These are phyloP conservation scores for Hydrochoerus hydrochaeris DNA, from an alignment of 2,113 vertebrate species.

Conservation along the genomic window DNA sequence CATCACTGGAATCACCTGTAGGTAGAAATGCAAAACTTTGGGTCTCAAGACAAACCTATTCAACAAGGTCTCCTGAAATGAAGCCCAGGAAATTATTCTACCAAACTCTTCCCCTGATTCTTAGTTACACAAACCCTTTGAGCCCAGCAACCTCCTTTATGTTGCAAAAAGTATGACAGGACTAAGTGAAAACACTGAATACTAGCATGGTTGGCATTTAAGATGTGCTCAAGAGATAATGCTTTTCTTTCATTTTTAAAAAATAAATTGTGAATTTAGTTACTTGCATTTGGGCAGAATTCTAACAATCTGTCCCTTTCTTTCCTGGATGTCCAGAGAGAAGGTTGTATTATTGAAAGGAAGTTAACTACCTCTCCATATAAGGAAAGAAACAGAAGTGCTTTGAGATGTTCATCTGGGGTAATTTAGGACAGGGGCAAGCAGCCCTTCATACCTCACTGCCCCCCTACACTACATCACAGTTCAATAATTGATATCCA, in stretches of 20 bases:
- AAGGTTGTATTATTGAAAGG: neutral
- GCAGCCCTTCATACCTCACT: slow-evolving; percentile 69
- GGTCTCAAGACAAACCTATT: neutral
- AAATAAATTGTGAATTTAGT: neutral
- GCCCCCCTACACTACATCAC: neutral
- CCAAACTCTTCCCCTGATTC: neutral
- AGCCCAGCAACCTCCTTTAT: neutral
- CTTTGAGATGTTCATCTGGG: neutral
- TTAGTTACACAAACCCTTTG: neutral
- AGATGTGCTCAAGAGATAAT: neutral
- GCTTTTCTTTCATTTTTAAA: slow-evolving; percentile 14
- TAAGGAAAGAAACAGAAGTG: slow-evolving; percentile 45
- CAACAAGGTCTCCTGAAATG: neutral
- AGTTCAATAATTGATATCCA: slow-evolving; percentile 68
- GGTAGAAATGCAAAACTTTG: neutral
- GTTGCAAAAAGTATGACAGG: neutral
- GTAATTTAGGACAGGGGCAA: slow-evolving; percentile 64
- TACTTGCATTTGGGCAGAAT: neutral
- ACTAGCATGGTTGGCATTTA: neutral
- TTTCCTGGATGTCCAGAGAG: slow-evolving; percentile 8
- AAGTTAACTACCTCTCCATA: neutral
- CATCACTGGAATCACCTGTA: neutral
- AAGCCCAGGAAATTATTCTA: neutral
- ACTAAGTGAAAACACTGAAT: neutral
- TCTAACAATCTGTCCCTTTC: neutral